Base-by-base conservation (phyloP, 2,888 invertebrate genomes). In the Tetheella fluctuosa region DNA sequence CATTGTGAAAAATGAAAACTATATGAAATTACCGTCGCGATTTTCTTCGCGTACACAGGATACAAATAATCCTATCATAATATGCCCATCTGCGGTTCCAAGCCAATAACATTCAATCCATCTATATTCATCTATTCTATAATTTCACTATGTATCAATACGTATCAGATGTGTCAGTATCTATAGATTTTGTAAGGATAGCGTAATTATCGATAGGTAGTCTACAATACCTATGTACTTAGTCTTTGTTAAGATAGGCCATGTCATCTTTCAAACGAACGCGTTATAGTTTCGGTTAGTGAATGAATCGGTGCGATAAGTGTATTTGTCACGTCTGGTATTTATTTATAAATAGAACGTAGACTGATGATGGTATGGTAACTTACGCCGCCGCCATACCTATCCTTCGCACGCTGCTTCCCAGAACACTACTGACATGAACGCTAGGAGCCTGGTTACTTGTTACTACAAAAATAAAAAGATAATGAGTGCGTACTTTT, bases 261-360 rank as follows among this genome's bases (percentile, higher is more conserved):
- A 10, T 20, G 48, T 48, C 20, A 48, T 48, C 48, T n/a, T 48
- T 48, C 17, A 1, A 48, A 8, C 48, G 2, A 34, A 34, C 34
- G 34, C 13, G 34, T 34, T 34, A 13, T 34, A 34, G 34, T 34
- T 34, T 34, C 34, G 34, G 34, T 48, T 48, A 48, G 48, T 80
- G 79, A 81, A 80, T 80, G 79, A 81, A 77, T 77, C 67, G 73
- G 63, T 64, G 73, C 68, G 67, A 69, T 75, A 73, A n/a, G 48
- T 48, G 73, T 73, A 74, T 80, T 84, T 81, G 81, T 84, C 80
- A 81, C 74, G 76, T 77, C 72, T 76, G 71, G 68, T 61, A 60
- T n/a, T n/a, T 61, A 60, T n/a, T n/a, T 84, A 84, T 78, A 77
- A 85, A 77, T 84, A 82, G 79, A 73, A 64, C 66, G 62, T 48